Base-by-base conservation (phyloP, 2,113 vertebrate genomes). In the Ondatra zibethicus region DNA sequence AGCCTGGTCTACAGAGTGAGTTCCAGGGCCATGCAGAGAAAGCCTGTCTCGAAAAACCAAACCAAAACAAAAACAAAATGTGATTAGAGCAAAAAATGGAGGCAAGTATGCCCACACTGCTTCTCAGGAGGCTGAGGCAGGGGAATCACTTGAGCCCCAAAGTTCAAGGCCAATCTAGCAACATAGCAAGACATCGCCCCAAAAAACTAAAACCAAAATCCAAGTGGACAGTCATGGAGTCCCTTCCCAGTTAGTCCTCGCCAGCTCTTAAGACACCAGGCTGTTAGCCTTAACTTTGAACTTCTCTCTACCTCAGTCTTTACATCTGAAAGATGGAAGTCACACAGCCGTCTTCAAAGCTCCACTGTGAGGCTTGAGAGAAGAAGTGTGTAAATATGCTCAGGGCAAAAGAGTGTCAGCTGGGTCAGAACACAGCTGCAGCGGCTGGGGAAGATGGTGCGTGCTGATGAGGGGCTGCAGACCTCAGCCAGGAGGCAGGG, bases 371-470 rank as follows among this genome's bases (percentile, higher is more conserved):
- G 80, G 47, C 31, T 61, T 88, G 31, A 3, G 1, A 47, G 77
- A 89, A 31, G 25, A 89, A 58, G 9, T 0, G 14, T 55, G 27
- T 55, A 61, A 77, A 88, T 36, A 55, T 7, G 16, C 47, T 93
- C 76, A 72, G 70, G 45, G 77, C 19, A 84, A 70, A 63, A 88
- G 7, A 39, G 52, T 42, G n/a, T 19, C 73, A 21, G 52, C 75
- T 3, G 17, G 76, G 52, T 85, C 70, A 39, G 0, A 55, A 13
- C 31, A 0, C 9, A 4, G 27, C 29, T 29, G 27, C 4, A 0
- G 7, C 0, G 3, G 47, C 33, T 16, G 16, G 25, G 86, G 77
- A 39, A 45, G 47, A 66, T 0, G 21, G 39, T 5, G 29, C 63
- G 17, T n/a, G n/a, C 36, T 47, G 68, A 0, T 4, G 19, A 17